These are phyloP conservation scores for Aricia artaxerxes DNA, from an alignment of 2,888 invertebrate species.

Conservation along the genomic window DNA sequence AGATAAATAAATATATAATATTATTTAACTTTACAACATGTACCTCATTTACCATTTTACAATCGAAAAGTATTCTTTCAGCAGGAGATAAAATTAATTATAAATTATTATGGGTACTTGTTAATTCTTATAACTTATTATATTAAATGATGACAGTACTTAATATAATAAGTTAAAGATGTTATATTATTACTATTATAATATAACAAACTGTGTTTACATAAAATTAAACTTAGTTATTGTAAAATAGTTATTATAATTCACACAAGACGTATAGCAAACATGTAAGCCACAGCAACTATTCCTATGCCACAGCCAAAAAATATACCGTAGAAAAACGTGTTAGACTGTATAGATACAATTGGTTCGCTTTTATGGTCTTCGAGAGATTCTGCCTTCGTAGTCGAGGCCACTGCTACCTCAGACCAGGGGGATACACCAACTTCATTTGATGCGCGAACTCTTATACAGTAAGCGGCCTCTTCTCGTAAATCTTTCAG, in stretches of 20 bases:
- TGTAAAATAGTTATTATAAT: not conserved
- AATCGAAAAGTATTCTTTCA: no score
- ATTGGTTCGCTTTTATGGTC: slow-evolving; percentile 36
- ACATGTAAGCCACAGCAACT: slow-evolving; percentile 55
- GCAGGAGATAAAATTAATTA: no score
- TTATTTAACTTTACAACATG: no score
- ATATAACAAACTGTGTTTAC: no score
- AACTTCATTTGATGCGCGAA: slow-evolving; percentile 54
- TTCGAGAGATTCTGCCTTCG: slow-evolving; percentile 33
- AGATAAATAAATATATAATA: no score
- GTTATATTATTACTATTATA: no score
- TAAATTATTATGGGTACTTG: no score
- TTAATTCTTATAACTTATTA: no score
- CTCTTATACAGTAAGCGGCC: slow-evolving; percentile 57
- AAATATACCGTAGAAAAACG: slow-evolving; percentile 60
- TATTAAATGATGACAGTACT: no score
- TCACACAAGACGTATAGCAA: slow-evolving; percentile 55
- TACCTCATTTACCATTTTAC: no score
- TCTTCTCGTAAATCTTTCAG: slow-evolving; percentile 51
- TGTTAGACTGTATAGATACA: slow-evolving; percentile 35
- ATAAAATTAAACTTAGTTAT: not conserved
- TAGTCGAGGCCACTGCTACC: slow-evolving; percentile 46
- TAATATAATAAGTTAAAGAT: no score
- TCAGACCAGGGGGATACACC: slow-evolving; percentile 61
- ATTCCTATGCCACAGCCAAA: slow-evolving; percentile 59